These are phyloP conservation scores for Fringilla coelebs DNA, from an alignment of 2,797 vertebrate species.

Conservation along the genomic window DNA sequence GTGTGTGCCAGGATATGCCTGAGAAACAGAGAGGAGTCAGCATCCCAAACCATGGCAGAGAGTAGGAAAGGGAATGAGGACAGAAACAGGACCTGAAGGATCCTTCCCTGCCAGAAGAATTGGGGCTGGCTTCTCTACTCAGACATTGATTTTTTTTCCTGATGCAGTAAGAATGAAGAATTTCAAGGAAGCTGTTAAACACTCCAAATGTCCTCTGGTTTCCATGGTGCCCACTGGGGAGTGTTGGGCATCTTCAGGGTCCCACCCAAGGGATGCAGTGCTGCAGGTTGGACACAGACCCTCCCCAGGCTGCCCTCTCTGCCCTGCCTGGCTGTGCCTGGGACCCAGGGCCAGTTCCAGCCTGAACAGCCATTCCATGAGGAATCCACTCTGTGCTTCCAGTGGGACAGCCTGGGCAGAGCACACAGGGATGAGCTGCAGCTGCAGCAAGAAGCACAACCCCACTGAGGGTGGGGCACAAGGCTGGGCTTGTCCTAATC, in stretches of 20 bases:
- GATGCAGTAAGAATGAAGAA: not conserved
- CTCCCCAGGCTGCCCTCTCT: not conserved
- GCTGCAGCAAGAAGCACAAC: not conserved
- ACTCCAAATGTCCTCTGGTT: not conserved
- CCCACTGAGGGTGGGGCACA: not conserved
- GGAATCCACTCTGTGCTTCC: too few relatives aligned
- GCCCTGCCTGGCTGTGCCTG: not conserved
- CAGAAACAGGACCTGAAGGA: not conserved
- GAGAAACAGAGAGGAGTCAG: not conserved
- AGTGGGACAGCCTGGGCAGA: too few relatives aligned
- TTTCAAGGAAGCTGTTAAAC: not conserved
- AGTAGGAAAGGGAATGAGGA: not conserved
- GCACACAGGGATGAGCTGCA: not conserved
- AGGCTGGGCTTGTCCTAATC: not conserved
- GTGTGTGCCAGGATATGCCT: not conserved
- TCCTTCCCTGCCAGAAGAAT: not conserved
- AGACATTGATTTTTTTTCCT: not conserved
- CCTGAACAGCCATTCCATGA: not conserved
- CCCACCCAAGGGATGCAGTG: not conserved
- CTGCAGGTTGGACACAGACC: not conserved
- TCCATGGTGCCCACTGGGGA: rapidly evolving
- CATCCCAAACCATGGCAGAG: not conserved
- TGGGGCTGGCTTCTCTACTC: not conserved
- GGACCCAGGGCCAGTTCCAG: rapidly evolving
- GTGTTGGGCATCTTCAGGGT: not conserved